Conservation (phyloP, 1,140 invertebrate species). For the Myzus persicae region DNA sequence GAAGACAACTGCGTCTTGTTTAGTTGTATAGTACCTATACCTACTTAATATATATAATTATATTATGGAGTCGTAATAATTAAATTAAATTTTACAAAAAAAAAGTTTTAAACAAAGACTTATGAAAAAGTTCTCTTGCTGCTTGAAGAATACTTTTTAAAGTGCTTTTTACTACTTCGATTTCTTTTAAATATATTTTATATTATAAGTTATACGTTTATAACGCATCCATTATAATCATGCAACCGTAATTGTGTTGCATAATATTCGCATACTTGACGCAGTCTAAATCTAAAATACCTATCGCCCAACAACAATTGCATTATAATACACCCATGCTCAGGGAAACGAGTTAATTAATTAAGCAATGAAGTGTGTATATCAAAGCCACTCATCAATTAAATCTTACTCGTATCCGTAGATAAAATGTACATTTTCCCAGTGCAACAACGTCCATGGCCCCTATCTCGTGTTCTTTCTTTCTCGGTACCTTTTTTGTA, state of each 20-base stretch:
- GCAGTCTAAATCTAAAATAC: not conserved
- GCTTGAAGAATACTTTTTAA: not conserved
- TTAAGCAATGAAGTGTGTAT: not conserved
- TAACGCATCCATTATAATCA: not conserved
- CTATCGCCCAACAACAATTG: not conserved
- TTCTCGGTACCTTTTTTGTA: no score
- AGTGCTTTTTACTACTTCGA: not conserved
- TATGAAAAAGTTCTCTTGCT: not conserved
- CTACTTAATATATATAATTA: not conserved
- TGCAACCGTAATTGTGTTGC: not conserved
- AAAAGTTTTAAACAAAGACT: not conserved
- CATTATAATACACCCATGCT: not conserved
- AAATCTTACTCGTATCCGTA: not conserved
- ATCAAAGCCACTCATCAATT: not conserved
- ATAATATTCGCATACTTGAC: not conserved
- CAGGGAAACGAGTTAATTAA: not conserved
- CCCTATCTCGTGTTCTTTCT: no score
- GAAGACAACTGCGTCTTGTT: not conserved
- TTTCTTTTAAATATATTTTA: not conserved
- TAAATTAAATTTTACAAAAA: not conserved
- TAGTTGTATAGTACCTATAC: not conserved
- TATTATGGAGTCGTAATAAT: not conserved
- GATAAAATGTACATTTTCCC: not conserved
- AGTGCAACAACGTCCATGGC: not conserved
- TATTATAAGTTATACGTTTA: not conserved